Conservation (phyloP, 2,797 vertebrate genomes). For the Fistularia tabacaria region DNA sequence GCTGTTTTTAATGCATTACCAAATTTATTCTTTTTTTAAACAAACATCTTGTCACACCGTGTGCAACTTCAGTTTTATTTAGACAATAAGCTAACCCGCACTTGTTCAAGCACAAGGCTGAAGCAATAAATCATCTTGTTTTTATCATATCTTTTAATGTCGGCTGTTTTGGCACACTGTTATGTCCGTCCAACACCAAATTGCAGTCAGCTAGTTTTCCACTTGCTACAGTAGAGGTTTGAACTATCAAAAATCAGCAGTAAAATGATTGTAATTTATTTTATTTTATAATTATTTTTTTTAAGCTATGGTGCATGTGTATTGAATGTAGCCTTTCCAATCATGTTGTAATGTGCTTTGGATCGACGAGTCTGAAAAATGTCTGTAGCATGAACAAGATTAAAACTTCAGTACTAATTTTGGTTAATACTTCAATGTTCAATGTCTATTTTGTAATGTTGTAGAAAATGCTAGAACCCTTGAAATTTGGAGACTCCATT, state of each 20-base stretch:
- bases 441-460: background rate
- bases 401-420: conserved; percentile 50
- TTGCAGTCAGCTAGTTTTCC: conserved; percentile 39
- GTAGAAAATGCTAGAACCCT: conserved; percentile 28
- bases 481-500: conserved; percentile 39
- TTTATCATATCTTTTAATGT: conserved; percentile 21
- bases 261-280: conserved; percentile 63
- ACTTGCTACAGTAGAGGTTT: conserved; percentile 40
- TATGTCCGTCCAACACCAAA: conserved; percentile 52
- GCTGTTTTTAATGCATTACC: conserved; percentile 34
- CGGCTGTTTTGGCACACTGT: too few relatives aligned
- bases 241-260: conserved; percentile 42
- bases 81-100: conserved; percentile 59
- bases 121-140: conserved; percentile 67
- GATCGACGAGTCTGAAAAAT: conserved; percentile 54
- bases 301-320: conserved; percentile 64
- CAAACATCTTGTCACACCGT: conserved; percentile 31
- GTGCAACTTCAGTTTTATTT: conserved; percentile 30
- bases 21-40: conserved; percentile 8
- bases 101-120: conserved; percentile 70
- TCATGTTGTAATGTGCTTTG: conserved; percentile 60
- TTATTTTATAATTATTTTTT: too few relatives aligned
- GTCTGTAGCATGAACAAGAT: conserved; percentile 61
- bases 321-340: conserved; percentile 70
- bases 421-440: conserved; percentile 37